Evolutionary conservation across 92 coral and sea anemone genomes (phyloP), one percentile per base, ranked within the genome.

Genomic region (Montipora capitata): DNA sequence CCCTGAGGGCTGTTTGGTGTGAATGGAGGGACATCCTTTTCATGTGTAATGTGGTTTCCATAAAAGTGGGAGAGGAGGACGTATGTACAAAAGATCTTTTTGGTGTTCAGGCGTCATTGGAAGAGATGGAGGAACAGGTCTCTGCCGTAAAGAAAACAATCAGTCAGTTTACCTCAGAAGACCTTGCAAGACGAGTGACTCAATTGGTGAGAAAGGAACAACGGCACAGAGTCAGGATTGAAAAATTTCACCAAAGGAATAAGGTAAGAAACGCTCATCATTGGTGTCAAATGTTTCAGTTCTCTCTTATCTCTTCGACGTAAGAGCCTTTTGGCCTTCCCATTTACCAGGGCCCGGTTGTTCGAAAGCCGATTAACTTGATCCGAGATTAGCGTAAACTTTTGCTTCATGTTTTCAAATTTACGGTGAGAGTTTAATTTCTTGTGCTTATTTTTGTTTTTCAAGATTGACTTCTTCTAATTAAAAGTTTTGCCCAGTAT

Each of bases 21-120:
- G 91, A 94, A 62, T 91, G 89, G 92, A 83, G 66, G 58, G 73
- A 72, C 69, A 44, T 94, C 62, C 74, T 94, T 10, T 17, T 4
- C n/a, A 72, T 10, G 40, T 56, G 52, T 9, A 13, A 68, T 7
- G 62, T 88, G 35, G 13, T 45, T 10, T 54, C 56, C 39, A 67
- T 94, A 15, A 39, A 57, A 10, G 82, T 94, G 7, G 72, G 81
- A 38, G 84, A 61, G 4, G n/a, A 39, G 5, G 84, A 73, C 5
- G 84, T 93, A 39, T 45, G 81, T 10, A 75, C 89, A 1, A 6
- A 61, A 45, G 89, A 91, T 18, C 68, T 93, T 40, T 90, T 90
- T 80, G 86, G 72, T 41, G 42, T 49, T 56, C 74, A 90, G 0
- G 87, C 85, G 49, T 82, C 89, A 14, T 80, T 93, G 57, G 85